phyloP scores from a whole-genome alignment of 2,113 vertebrate genomes.

The Cranoglanis bouderius region DNA sequence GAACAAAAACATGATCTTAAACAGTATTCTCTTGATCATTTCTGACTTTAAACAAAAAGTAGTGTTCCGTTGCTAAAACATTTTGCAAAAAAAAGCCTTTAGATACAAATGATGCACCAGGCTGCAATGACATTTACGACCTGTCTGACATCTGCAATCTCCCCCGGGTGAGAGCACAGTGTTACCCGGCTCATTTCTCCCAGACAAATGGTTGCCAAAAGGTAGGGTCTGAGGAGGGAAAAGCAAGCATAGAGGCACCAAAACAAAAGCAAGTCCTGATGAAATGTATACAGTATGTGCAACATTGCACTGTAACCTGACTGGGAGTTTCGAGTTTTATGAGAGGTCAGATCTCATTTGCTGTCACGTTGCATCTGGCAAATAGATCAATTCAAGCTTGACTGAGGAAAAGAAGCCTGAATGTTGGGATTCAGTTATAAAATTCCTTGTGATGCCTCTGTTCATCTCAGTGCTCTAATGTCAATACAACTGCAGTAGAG shows the following conservation, averaged over 20 bases:
- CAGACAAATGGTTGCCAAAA: neutral
- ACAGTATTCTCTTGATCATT: neutral
- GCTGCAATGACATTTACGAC: neutral
- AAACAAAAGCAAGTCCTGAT: neutral
- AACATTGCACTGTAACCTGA: neutral
- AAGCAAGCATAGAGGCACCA: neutral
- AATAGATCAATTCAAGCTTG: neutral
- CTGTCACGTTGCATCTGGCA: neutral
- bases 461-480: neutral
- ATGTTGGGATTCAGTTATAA: neutral
- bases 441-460: neutral
- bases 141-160: neutral
- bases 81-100: neutral
- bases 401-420: neutral
- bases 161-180: neutral
- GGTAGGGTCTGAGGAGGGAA: neutral
- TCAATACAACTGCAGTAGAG: neutral
- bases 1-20: neutral
- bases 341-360: neutral
- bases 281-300: neutral
- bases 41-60: neutral
- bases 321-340: neutral
- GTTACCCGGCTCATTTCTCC: neutral
- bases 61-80: neutral
- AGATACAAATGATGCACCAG: neutral